Evolutionary conservation across 2,888 invertebrate genomes (phyloP).

Genomic region (Allophyes oxyacanthae): DNA sequence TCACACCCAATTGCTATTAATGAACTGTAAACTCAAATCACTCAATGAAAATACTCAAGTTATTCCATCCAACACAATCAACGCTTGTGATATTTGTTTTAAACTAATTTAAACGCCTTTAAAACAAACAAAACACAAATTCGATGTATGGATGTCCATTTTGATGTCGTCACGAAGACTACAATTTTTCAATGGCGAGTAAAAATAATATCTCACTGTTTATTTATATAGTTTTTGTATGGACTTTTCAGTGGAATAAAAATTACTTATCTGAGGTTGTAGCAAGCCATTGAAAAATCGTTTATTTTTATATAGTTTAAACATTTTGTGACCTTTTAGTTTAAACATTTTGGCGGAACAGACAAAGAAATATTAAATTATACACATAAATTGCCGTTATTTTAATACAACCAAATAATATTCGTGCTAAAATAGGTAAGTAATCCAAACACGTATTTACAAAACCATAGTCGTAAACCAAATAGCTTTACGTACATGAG

Average conservation of each 20-base stretch:
- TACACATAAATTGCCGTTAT: too few species aligned
- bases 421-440: too few species aligned
- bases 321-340: not conserved
- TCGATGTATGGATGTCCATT: too few species aligned
- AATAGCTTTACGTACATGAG: conserved; percentile 76
- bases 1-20: conserved; percentile 29
- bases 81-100: conserved; percentile 39
- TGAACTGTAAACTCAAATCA: conserved; percentile 28
- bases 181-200: not conserved
- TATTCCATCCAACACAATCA: conserved; percentile 28
- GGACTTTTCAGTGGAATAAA: too few species aligned
- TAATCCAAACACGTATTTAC: too few species aligned
- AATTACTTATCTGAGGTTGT: too few species aligned
- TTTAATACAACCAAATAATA: too few species aligned
- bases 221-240: too few species aligned
- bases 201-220: not conserved
- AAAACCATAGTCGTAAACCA: conserved; percentile 72
- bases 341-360: not conserved
- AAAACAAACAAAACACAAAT: conserved; percentile 22
- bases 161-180: not conserved
- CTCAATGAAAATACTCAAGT: conserved; percentile 29
- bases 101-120: conserved; percentile 40
- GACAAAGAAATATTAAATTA: conserved; percentile 32
- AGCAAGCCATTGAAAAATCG: too few species aligned
- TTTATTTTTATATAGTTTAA: too few species aligned